Base-by-base conservation (phyloP, 2,888 invertebrate species). In the Chloromyia formosa region DNA sequence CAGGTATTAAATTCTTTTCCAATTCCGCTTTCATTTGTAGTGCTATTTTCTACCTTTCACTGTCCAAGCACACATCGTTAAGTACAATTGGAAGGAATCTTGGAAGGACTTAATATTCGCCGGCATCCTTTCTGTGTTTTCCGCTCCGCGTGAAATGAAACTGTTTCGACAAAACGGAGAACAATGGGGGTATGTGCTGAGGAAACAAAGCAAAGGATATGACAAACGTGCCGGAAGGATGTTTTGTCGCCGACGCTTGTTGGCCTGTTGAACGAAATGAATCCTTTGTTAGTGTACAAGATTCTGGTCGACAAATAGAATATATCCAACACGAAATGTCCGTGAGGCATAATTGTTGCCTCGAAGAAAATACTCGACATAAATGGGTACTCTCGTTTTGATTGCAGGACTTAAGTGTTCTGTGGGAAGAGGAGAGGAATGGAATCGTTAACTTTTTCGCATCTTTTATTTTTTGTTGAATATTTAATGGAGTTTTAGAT, bases 161-260 rank as follows among this genome's bases (percentile, higher is more conserved):
- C 7, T 61, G 20, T 61, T 61, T 61, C 20, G 27, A 27, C 2
- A 27, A n/a, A 22, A 27, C 10, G 9, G 27, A 27, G 23, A 61
- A 61, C 27, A 61, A 27, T 27, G 27, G 16, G 27, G 23, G 5
- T 9, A 14, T 10, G 14, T 14, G 7, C 1, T 27, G 23, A 14
- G 7, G 5, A 61, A 61, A 61, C 60, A 61, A 61, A 61, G 16
- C 23, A 27, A 16, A 27, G 27, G 60, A 61, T 27, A 27, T 27
- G 60, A 61, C 60, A 61, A 61, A 27, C 27, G 60, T 27, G 27
- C 60, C 23, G 60, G 60, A 61, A 61, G 60, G 27, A 61, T 23
- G 23, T 61, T 27, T 61, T 27, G 27, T 61, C 23, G 20, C 56
- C 20, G 20, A 12, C 27, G 27, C 27, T 61, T 61, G 27, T 61